These are phyloP conservation scores for Pontoporia blainvillei DNA, from an alignment of 2,113 vertebrate genomes.

Conservation along the genomic window DNA sequence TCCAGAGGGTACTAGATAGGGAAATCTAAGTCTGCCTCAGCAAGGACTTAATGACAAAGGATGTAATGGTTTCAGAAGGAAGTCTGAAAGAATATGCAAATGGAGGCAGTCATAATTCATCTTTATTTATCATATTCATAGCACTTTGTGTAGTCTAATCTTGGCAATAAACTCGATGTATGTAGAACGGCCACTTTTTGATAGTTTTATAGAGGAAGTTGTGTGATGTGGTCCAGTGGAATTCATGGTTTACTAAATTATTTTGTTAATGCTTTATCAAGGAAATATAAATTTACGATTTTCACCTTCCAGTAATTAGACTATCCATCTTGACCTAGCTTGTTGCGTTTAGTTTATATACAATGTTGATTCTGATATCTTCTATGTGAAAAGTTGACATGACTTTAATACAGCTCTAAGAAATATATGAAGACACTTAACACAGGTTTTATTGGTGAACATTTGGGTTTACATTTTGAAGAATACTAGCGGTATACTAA, in stretches of 20 bases:
- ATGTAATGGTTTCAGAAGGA: background rate
- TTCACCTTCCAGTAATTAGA: background rate
- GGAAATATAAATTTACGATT: background rate
- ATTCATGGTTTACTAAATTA: background rate
- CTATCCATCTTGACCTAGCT: background rate
- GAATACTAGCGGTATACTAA: background rate
- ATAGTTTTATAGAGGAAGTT: background rate
- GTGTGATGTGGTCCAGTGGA: background rate
- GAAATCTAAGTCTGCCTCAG: background rate
- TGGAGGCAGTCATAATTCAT: background rate
- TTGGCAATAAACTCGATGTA: background rate
- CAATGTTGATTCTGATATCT: background rate
- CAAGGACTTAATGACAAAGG: background rate
- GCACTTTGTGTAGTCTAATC: background rate
- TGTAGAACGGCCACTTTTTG: background rate
- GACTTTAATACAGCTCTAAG: background rate
- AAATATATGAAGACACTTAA: background rate
- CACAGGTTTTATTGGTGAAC: background rate
- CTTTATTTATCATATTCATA: background rate
- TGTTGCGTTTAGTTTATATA: background rate
- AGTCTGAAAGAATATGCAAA: background rate
- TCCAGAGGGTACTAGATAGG: background rate
- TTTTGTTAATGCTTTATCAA: conserved; percentile 25
- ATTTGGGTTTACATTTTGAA: conserved; percentile 8
- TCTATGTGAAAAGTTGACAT: background rate